Base-by-base conservation (phyloP, 2,113 vertebrate species). In the Aldabrachelys gigantea region DNA sequence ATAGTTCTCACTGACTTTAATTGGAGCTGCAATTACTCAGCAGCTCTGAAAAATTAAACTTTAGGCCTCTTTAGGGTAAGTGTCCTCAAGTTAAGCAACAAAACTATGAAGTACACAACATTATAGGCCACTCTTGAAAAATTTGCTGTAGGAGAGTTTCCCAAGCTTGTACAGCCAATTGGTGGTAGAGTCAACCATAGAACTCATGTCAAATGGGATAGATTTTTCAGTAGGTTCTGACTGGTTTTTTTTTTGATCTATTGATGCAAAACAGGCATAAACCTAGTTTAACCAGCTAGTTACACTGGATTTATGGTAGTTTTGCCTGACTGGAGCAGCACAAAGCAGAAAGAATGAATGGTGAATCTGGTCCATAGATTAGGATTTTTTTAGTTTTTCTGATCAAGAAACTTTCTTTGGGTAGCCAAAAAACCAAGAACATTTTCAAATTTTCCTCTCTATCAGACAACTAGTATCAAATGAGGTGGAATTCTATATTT, bases 401-500 rank as follows among this genome's bases (percentile, higher is more conserved):
- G 14, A 90, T 24, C 31, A 92, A 86, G 5, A 59, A 69, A 82
- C 3, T 84, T 3, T 75, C 25, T 88, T 93, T 44, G 3, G 80
- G 22, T 1, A 92, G 81, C 1, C 3, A 7, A 3, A 80, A 84
- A 21, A 0, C 1, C 38, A 7, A 54, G 10, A 4, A 17, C 82
- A 82, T 88, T 54, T 82, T 56, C 54, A 52, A 27, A 47, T 89
- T 84, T 84, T 93, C 29, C 9, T 69, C 92, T 2, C 65, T 78
- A 31, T 31, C 7, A 56, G 12, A 11, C 1, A 44, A 12, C 54
- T 72, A 41, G 0, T 65, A 50, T 82, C 5, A 82, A 47, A 89
- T 5, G 1, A 75, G 2, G 76, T 57, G 56, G 6, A 10, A 41
- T 94, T 89, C 76, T 29, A 29, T 17, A 35, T 4, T 56, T 12